phyloP scores from a whole-genome alignment of 2,797 vertebrate genomes.

The Platyrinchus mystaceus region DNA sequence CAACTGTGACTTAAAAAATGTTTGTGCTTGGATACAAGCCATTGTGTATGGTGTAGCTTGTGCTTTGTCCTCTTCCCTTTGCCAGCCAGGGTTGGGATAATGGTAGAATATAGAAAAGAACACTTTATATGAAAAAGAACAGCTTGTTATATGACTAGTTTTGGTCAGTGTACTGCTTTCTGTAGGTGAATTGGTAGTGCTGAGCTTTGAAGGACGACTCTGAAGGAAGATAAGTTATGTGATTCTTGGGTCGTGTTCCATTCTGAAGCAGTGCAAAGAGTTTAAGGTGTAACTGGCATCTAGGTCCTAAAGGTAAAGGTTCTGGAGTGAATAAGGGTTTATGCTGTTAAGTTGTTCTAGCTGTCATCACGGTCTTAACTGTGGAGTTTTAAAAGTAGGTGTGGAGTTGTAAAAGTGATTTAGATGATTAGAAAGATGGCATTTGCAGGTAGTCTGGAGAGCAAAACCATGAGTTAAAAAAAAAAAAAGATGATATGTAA shows the following conservation, averaged over 20 bases:
- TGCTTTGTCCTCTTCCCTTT: not conserved
- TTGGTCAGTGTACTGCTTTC: not conserved
- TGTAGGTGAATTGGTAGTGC: not conserved
- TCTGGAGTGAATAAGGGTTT: not conserved
- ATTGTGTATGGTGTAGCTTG: not conserved
- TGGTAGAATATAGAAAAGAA: not conserved
- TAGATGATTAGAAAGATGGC: not conserved
- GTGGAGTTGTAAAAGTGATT: not conserved
- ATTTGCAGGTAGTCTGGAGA: not conserved
- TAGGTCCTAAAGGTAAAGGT: not conserved
- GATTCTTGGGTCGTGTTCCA: not conserved
- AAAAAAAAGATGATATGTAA: not conserved
- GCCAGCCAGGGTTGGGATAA: not conserved
- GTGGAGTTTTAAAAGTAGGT: not conserved
- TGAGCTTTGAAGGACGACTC: not conserved
- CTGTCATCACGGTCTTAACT: not conserved
- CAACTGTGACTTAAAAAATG: rapidly evolving
- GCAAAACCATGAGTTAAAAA: not conserved
- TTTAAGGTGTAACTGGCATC: not conserved
- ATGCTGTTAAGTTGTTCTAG: not conserved
- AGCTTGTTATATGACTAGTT: not conserved
- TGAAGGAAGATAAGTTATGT: not conserved
- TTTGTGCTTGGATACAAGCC: not conserved
- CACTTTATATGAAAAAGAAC: not conserved
- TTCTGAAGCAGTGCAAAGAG: not conserved